A percentile compares a stretch with the other conserved stretches of the same genome.
These are phyloP conservation scores for Mactromeris polynyma DNA, from an alignment of 2,888 invertebrate species.

Conservation along the genomic window DNA sequence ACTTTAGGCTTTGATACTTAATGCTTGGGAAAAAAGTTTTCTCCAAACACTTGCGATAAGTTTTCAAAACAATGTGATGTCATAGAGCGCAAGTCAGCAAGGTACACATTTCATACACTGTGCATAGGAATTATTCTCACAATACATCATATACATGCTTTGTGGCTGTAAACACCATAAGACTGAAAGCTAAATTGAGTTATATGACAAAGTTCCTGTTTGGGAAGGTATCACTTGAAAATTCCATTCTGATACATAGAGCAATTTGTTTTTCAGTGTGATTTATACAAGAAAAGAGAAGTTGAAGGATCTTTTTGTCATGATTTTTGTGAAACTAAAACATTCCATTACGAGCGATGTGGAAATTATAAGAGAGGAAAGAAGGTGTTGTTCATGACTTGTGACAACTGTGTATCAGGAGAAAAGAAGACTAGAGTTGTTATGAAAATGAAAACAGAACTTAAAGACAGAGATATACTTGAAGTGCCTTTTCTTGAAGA, in stretches of 20 bases:
- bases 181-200: neutral
- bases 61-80: too few relatives aligned
- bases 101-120: too few relatives aligned
- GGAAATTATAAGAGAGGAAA: conserved; percentile 90
- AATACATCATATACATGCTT: too few relatives aligned
- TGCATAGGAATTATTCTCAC: neutral
- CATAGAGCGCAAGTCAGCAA: too few relatives aligned
- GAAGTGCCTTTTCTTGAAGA: neutral
- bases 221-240: neutral
- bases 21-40: neutral
- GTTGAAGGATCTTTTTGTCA: conserved; percentile 90
- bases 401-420: conserved; percentile 41
- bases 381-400: conserved; percentile 83
- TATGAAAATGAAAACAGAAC: conserved; percentile 70
- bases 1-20: neutral
- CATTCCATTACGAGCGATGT: conserved; percentile 89
- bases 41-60: neutral
- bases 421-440: conserved; percentile 69
- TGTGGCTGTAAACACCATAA: neutral
- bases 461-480: conserved; percentile 23
- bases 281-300: conserved; percentile 88
- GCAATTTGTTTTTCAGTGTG: conserved; percentile 76
- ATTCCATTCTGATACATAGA: neutral
- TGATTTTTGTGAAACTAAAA: conserved; percentile 89
- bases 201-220: neutral